A percentile compares a stretch with the other conserved stretches of the same genome.
These are phyloP conservation scores for Eudyptes chrysolophus DNA, from an alignment of 2,113 vertebrate genomes.

Conservation along the genomic window DNA sequence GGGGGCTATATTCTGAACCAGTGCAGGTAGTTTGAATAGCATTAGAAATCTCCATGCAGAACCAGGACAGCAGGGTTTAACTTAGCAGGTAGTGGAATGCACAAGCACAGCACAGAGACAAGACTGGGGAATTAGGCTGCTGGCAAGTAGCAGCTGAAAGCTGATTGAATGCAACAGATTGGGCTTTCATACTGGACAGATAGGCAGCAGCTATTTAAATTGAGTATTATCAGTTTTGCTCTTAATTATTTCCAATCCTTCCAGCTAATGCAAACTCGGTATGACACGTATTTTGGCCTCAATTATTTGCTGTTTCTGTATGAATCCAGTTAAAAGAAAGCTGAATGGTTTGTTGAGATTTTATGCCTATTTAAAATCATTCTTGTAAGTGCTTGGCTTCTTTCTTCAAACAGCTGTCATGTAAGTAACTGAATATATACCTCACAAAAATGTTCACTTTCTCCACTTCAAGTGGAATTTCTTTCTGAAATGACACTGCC, in stretches of 20 bases:
- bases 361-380: not conserved
- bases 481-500: constrained; percentile 13
- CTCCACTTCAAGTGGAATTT: constrained; percentile 52
- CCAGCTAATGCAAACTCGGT: not conserved
- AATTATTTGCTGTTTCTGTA: constrained; percentile 26
- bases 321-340: not conserved
- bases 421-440: constrained; percentile 12
- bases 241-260: constrained; percentile 63
- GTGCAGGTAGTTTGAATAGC: constrained; percentile 8
- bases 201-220: constrained; percentile 59
- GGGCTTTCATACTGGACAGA: constrained; percentile 58
- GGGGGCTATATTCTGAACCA: not conserved
- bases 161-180: constrained; percentile 66
- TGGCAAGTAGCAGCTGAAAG: constrained; percentile 57
- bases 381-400: not conserved
- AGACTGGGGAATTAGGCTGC: constrained; percentile 55
- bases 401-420: constrained; percentile 39
- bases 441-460: constrained; percentile 50
- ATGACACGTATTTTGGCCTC: not conserved
- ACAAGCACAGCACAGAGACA: constrained; percentile 54
- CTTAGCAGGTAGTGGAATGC: constrained; percentile 59
- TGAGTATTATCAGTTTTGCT: constrained; percentile 61
- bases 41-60: not conserved
- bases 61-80: constrained; percentile 27
- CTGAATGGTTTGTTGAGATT: not conserved